Evolutionary conservation across 2,113 vertebrate genomes (phyloP).

Genomic region (Mesitornis unicolor): DNA sequence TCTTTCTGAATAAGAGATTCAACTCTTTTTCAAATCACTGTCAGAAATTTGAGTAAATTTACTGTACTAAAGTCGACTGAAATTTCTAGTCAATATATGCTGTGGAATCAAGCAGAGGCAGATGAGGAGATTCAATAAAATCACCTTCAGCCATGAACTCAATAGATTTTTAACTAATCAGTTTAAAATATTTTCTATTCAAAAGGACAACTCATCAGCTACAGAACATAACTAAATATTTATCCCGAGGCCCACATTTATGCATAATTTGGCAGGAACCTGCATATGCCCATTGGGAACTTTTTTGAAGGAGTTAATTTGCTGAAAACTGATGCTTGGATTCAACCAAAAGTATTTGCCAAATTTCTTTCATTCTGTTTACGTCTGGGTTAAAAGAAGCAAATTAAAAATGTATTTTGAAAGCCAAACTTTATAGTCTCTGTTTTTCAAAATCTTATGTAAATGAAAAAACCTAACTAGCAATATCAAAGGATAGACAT

Average conservation of each 20-base stretch:
- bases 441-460: background rate
- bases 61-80: background rate
- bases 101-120: background rate
- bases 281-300: background rate
- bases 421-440: background rate
- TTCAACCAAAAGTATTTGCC: background rate
- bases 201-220: background rate
- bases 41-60: background rate
- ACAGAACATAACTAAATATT: background rate
- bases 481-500: background rate
- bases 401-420: background rate
- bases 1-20: background rate
- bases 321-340: background rate
- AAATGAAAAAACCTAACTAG: background rate
- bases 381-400: background rate
- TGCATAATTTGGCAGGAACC: background rate
- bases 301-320: background rate
- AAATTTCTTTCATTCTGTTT: background rate
- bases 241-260: background rate
- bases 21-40: background rate
- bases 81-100: background rate
- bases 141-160: background rate
- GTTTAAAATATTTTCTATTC: background rate
- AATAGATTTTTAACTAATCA: background rate
- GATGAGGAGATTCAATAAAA: background rate